phyloP scores from a whole-genome alignment of 2,113 vertebrate species.

The Etheostoma cragini region DNA sequence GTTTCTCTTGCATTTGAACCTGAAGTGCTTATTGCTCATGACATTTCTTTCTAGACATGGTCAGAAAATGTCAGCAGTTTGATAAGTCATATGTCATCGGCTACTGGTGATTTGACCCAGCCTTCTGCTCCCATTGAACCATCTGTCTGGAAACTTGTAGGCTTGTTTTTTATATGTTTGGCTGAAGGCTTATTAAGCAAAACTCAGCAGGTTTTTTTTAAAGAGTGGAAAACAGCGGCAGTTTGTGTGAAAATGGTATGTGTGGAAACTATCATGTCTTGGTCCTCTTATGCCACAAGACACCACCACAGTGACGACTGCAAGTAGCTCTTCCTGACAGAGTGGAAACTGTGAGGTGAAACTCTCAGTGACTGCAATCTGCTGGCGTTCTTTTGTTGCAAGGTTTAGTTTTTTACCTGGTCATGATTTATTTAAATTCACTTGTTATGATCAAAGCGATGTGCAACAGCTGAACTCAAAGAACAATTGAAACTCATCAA shows the following conservation, averaged over 20 bases:
- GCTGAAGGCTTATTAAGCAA: not conserved
- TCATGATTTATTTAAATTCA: not conserved
- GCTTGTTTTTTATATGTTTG: constrained; percentile 14
- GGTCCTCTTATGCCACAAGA: constrained; percentile 7
- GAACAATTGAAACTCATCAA: not conserved
- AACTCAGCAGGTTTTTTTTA: not conserved
- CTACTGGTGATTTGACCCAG: constrained; percentile 29
- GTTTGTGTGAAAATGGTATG: constrained; percentile 25
- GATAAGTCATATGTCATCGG: constrained; percentile 22
- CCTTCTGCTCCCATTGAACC: constrained; percentile 19
- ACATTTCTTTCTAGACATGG: constrained; percentile 16
- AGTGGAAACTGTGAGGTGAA: not conserved
- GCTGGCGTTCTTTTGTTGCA: not conserved
- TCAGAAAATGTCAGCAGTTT: constrained; percentile 43
- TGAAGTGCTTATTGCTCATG: constrained; percentile 7
- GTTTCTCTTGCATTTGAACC: accelerated
- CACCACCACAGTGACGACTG: constrained; percentile 32
- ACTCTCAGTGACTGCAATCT: constrained; percentile 26
- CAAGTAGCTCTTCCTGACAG: not conserved
- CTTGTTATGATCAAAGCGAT: not conserved
- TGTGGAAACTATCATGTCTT: constrained; percentile 4
- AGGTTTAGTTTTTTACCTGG: not conserved
- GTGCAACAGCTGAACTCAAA: not conserved
- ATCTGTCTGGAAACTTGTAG: constrained; percentile 20
- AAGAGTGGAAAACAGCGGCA: constrained; percentile 1